A percentile compares a stretch with the other conserved stretches of the same genome.
phyloP scores from a whole-genome alignment of 2,888 invertebrate genomes.

The Ctena decussata region DNA sequence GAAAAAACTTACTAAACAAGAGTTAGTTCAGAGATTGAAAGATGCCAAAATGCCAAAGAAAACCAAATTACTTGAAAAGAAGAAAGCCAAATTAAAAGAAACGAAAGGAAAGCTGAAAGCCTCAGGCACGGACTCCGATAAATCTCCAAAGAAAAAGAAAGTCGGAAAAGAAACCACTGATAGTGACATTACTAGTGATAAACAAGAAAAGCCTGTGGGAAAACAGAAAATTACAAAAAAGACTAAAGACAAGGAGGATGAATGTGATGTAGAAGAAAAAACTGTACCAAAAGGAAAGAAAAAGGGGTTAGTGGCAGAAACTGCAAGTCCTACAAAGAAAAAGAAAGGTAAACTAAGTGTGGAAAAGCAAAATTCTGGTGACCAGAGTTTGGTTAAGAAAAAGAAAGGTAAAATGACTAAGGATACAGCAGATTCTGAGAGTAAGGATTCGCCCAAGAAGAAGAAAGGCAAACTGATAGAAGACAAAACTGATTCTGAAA shows the following conservation, averaged over 20 bases:
- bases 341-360: slow-evolving; percentile 1
- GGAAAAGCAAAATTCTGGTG: neutral
- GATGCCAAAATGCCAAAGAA: slow-evolving; percentile 62
- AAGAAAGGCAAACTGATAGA: slow-evolving; percentile 22
- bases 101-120: neutral
- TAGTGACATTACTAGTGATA: neutral
- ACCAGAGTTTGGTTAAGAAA: neutral
- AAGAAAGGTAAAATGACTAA: neutral
- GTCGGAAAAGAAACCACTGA: neutral
- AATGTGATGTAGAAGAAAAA: neutral
- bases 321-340: neutral
- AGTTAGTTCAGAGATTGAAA: slow-evolving; percentile 56
- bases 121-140: neutral
- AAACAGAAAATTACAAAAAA: neutral
- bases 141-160: neutral
- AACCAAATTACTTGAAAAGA: slow-evolving; percentile 4
- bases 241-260: neutral
- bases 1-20: slow-evolving; percentile 58
- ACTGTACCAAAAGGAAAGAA: neutral
- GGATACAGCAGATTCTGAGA: slow-evolving; percentile 7
- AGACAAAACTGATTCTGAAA: neutral
- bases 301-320: neutral
- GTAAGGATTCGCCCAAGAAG: slow-evolving; percentile 27
- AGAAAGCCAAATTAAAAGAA: slow-evolving; percentile 8
- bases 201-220: no score